Evolutionary conservation across 2,113 vertebrate genomes (phyloP), one percentile per base, ranked within the genome.

Genomic region (Anser brachyrhynchus): DNA sequence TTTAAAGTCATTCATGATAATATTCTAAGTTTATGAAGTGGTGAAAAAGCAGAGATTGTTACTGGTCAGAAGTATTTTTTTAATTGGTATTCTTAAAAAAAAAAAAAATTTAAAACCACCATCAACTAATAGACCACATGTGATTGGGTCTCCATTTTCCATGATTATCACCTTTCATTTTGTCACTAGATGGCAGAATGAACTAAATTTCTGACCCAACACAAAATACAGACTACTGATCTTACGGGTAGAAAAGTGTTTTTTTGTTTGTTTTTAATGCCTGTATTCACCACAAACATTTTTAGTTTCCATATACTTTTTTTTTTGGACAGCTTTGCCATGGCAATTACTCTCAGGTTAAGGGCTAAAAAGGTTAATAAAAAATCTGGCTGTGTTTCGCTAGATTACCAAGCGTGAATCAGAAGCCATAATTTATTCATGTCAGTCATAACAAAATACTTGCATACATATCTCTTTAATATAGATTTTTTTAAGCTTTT

Each of bases 161-260:
- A 37, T 62, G 67, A 35, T 26, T 91, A 88, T 92, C 37, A 23
- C 23, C 3, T 37, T 10, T 2, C 66, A 2, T 51, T 46, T 51
- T 28, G 61, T 81, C 93, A 82, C 91, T 86, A 93, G 93, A 41
- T 88, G 95, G 95, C 95, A 94, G 65, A 73, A 26, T 51, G 89
- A 76, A n/a, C 69, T 85, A 7, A 1, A 22, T 5, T 46, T 26
- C 37, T 39, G 65, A 16, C 28, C 9, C 55, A 59, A 43, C 26
- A 17, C 64, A 15, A 69, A 54, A n/a, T 26, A 0, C 26, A 46
- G 23, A 10, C 2, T 80, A 35, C 19, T 25, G 58, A 39, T n/a
- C 20, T 71, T 65, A 14, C 17, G 1, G 0, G 0, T 0, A 33
- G 39, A n/a, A 52, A 52, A 65, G 10, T 26, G 43, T 33, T 35